Conservation (phyloP, 1,140 invertebrate species). For the Drosophila lacertosa region DNA sequence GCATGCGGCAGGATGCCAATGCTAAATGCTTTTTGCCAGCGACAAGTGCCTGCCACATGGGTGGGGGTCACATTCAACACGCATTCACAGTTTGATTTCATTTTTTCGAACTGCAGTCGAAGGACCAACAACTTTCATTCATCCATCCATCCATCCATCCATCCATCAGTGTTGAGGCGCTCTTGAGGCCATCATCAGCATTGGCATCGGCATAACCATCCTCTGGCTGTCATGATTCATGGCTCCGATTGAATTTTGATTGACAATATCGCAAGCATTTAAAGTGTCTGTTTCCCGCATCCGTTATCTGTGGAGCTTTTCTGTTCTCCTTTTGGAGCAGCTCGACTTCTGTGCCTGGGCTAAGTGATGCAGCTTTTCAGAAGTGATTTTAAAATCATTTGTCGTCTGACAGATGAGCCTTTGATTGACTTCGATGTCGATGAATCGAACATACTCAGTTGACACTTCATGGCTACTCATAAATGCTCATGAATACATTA, state of each 20-base stretch:
- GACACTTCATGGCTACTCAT: neutral
- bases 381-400: constrained; percentile 83
- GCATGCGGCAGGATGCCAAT: constrained; percentile 60
- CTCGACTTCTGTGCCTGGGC: constrained; percentile 26
- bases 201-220: constrained; percentile 69
- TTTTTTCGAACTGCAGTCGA: constrained; percentile 44
- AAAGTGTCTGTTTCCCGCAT: constrained; percentile 83
- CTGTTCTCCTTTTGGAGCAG: constrained; percentile 17
- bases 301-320: constrained; percentile 56
- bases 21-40: constrained; percentile 66
- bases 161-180: constrained; percentile 52
- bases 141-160: constrained; percentile 34
- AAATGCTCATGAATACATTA: neutral
- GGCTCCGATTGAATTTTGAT: constrained; percentile 83
- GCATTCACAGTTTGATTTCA: constrained; percentile 68
- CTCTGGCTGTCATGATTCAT: constrained; percentile 69
- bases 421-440: constrained; percentile 72
- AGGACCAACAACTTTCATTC: constrained; percentile 6
- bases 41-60: constrained; percentile 48
- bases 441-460: neutral
- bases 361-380: constrained; percentile 36
- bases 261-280: constrained; percentile 84
- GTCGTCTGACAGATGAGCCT: constrained; percentile 77
- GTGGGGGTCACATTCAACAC: constrained; percentile 52
- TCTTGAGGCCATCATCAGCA: constrained; percentile 70